Evolutionary conservation across 2,797 vertebrate species (phyloP).

Genomic region (Pteronotus mesoamericanus): DNA sequence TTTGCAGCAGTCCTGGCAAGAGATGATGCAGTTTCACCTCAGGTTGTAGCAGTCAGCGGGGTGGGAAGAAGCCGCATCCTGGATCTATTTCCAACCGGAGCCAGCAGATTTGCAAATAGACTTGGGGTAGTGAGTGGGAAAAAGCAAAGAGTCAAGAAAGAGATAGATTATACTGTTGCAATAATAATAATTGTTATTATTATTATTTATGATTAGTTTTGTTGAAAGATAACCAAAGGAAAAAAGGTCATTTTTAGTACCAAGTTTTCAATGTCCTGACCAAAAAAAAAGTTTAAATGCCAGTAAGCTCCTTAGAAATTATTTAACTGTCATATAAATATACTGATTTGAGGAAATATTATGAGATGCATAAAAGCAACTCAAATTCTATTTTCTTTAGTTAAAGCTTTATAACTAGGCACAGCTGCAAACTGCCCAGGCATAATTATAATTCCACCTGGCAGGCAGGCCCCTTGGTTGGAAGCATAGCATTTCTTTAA

Average conservation of each 20-base stretch:
- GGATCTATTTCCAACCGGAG: neutral
- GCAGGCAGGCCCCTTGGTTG: slow-evolving; percentile 23
- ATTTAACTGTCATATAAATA: slow-evolving; percentile 19
- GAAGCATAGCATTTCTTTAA: slow-evolving; percentile 65
- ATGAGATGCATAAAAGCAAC: slow-evolving; percentile 39
- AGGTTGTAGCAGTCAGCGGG: neutral
- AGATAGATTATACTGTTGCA: neutral
- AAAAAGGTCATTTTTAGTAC: neutral
- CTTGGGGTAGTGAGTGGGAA: neutral
- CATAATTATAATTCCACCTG: slow-evolving; percentile 42
- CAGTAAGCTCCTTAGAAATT: slow-evolving; percentile 47
- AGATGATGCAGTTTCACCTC: neutral
- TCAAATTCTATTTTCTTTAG: neutral
- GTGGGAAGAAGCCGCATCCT: neutral
- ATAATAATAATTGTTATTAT: too few relatives aligned
- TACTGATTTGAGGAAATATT: neutral
- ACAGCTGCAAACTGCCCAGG: slow-evolving; percentile 43
- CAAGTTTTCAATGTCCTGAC: neutral
- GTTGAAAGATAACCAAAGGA: neutral
- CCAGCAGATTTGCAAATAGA: neutral
- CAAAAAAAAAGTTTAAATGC: neutral
- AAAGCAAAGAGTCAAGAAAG: neutral
- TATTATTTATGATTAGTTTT: slow-evolving; percentile 44
- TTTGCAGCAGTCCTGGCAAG: neutral
- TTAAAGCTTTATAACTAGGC: slow-evolving; percentile 56